Conservation (phyloP, 2,113 vertebrate species). For the Lophius piscatorius region DNA sequence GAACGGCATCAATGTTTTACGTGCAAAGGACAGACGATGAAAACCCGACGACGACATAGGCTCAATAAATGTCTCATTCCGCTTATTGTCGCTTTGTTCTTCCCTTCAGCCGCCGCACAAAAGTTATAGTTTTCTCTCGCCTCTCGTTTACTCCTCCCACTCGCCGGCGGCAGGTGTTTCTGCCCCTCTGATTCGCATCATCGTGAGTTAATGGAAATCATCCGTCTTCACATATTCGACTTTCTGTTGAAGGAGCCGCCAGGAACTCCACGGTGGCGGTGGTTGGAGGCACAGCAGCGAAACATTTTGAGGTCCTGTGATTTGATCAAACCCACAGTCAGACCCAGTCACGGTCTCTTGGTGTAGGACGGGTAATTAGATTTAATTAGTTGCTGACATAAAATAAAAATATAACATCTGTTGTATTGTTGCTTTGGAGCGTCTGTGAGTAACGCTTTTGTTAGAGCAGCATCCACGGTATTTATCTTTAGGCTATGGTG, state of each 20-base stretch:
- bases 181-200: conserved; percentile 33
- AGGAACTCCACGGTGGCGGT: not conserved
- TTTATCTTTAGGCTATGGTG: too few species aligned
- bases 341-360: not conserved
- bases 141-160: not conserved
- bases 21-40: not conserved
- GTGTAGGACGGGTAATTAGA: not conserved
- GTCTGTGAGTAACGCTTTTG: too few species aligned
- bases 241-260: not conserved
- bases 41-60: too few species aligned
- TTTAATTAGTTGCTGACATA: not conserved
- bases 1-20: too few species aligned
- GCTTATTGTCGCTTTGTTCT: not conserved
- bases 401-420: conserved; percentile 10
- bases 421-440: not conserved
- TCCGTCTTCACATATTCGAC: not conserved
- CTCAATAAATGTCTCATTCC: not conserved
- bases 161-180: conserved; percentile 2
- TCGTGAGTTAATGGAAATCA: conserved; percentile 12
- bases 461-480: too few species aligned
- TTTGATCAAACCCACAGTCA: conserved; percentile 1
- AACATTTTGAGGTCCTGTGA: not conserved
- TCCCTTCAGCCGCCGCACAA: conserved; percentile 8
- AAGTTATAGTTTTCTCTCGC: not conserved
- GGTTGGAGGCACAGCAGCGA: not conserved